Percentiles rank a stretch among this genome's conserved stretches.
Evolutionary conservation across 2,888 invertebrate genomes (phyloP).

Genomic region (Caenorhabditis sp.): DNA sequence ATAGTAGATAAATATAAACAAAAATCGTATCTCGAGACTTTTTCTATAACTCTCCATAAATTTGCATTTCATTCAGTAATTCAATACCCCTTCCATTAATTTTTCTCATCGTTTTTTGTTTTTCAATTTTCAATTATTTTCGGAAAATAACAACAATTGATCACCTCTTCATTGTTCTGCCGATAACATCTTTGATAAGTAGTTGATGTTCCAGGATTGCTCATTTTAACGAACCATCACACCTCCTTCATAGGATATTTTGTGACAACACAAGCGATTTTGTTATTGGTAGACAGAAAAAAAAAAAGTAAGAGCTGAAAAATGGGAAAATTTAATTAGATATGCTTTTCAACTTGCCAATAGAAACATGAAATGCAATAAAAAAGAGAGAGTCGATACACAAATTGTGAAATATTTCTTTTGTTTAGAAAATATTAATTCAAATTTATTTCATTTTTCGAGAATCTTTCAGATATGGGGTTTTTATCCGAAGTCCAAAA

Average conservation of each 20-base stretch:
- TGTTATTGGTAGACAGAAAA: too few relatives aligned
- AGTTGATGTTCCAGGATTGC: not conserved
- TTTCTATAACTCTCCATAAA: not conserved
- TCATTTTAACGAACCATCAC: constrained; percentile 2
- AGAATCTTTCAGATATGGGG: too few relatives aligned
- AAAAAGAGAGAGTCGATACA: not conserved
- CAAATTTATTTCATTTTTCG: too few relatives aligned
- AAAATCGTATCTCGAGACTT: not conserved
- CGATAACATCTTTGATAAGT: not conserved
- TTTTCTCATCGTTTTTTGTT: not conserved
- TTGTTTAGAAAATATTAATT: not conserved
- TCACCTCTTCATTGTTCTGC: constrained; percentile 3
- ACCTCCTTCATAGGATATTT: not conserved
- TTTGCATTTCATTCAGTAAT: not conserved
- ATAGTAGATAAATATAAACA: not conserved
- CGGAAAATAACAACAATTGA: not conserved
- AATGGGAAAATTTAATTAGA: too few relatives aligned
- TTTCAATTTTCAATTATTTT: not conserved
- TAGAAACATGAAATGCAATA: not conserved
- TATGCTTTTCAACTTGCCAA: too few relatives aligned
- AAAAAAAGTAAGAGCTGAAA: too few relatives aligned
- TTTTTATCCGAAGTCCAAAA: too few relatives aligned
- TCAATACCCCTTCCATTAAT: not conserved
- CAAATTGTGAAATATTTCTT: too few relatives aligned
- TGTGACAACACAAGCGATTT: too few relatives aligned